Percentiles rank a stretch among this genome's conserved stretches.
phyloP scores from a whole-genome alignment of 1,140 invertebrate genomes.

The Drosophila bifasciata region DNA sequence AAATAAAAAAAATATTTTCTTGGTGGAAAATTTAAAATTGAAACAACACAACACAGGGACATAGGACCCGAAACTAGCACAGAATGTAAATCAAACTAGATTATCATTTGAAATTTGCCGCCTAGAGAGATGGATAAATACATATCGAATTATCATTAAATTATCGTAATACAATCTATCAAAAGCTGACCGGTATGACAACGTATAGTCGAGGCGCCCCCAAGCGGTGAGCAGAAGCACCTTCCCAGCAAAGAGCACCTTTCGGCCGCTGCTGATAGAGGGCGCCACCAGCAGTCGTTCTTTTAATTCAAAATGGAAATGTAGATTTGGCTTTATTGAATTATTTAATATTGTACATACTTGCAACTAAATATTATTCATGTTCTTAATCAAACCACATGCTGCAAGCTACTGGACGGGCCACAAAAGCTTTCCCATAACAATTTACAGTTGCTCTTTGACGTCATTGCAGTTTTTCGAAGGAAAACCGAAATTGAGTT shows the following conservation, averaged over 20 bases:
- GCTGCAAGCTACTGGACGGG: not conserved
- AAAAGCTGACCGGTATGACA: not conserved
- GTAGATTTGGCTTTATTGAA: not conserved
- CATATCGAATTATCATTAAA: no score
- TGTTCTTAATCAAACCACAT: not conserved
- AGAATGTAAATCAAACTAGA: no score
- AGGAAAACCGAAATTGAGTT: constrained; percentile 80
- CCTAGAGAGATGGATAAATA: no score
- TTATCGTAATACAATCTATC: no score
- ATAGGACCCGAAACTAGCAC: no score
- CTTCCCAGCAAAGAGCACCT: not conserved
- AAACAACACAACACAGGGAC: no score
- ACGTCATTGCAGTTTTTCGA: constrained; percentile 70
- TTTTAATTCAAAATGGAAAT: constrained; percentile 18
- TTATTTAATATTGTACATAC: not conserved
- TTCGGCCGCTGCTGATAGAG: not conserved
- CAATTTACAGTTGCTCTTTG: constrained; percentile 77
- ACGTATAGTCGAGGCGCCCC: not conserved
- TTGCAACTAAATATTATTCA: not conserved
- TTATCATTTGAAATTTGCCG: no score
- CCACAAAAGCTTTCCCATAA: constrained; percentile 1
- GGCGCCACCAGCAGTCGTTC: not conserved
- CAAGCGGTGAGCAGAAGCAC: constrained; percentile 6
- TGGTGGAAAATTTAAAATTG: no score
- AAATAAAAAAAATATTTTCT: no score